These are phyloP conservation scores for Chalcis sispes DNA, from an alignment of 2,888 invertebrate species.

Conservation along the genomic window DNA sequence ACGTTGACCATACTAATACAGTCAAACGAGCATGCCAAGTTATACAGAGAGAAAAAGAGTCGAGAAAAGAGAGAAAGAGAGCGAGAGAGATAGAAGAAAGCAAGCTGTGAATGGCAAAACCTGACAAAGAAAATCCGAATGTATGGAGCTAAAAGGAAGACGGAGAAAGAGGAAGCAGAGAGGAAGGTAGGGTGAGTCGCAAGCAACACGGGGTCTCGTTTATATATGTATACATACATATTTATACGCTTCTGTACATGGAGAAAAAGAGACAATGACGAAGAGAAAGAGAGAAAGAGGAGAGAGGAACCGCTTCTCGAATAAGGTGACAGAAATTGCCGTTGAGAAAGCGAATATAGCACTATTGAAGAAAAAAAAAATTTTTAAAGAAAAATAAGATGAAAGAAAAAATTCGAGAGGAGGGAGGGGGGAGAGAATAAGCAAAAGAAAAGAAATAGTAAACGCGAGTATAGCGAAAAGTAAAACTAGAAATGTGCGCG, in stretches of 20 bases:
- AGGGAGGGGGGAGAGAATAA: neutral
- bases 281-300: neutral
- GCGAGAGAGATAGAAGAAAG: neutral
- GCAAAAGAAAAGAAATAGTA: no score
- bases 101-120: no score
- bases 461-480: no score
- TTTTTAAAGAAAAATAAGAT: neutral
- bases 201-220: no score
- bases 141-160: no score
- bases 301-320: neutral
- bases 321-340: slow-evolving; percentile 34
- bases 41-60: neutral
- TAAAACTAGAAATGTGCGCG: no score
- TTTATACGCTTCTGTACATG: no score
- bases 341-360: neutral
- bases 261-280: neutral
- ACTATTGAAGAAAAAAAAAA: neutral
- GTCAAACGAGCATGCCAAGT: no score
- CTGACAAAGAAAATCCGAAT: no score
- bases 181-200: neutral
- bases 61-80: slow-evolving; percentile 3
- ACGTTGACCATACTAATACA: no score
- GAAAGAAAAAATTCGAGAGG: neutral
- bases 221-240: neutral
- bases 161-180: neutral